phyloP scores from a whole-genome alignment of 2,113 vertebrate genomes.

The Atlantisia rogersi region DNA sequence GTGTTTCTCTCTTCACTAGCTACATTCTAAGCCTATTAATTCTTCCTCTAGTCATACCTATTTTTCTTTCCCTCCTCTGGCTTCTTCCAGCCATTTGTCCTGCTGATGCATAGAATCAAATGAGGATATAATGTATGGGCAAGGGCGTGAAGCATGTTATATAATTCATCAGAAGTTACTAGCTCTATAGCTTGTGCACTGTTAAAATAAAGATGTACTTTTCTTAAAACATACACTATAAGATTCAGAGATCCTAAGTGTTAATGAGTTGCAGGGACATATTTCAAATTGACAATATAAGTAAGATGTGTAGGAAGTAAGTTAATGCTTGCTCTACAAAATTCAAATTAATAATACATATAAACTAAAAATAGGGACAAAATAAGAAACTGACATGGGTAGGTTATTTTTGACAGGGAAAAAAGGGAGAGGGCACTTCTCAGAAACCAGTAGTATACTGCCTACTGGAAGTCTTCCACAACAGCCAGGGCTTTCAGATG shows the following conservation, averaged over 20 bases:
- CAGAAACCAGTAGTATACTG: background rate
- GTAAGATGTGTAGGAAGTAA: slow-evolving; percentile 34
- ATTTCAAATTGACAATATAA: slow-evolving; percentile 31
- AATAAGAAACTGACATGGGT: background rate
- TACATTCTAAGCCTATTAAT: background rate
- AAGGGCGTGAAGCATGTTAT: background rate
- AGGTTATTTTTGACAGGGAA: background rate
- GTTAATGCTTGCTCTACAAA: slow-evolving; percentile 5
- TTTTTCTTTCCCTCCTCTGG: background rate
- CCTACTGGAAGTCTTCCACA: background rate
- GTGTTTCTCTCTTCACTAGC: background rate
- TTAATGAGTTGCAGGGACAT: slow-evolving; percentile 2
- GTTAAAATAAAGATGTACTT: background rate
- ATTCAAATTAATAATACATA: slow-evolving; percentile 27
- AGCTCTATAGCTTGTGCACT: background rate
- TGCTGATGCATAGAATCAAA: background rate
- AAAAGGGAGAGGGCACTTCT: background rate
- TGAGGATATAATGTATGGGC: background rate
- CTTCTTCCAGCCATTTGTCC: background rate
- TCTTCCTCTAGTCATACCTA: background rate
- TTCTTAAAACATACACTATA: background rate
- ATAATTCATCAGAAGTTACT: background rate
- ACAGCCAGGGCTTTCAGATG: background rate
- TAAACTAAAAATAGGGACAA: slow-evolving; percentile 15
- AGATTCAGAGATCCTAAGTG: background rate